phyloP scores from a whole-genome alignment of 2,888 invertebrate species.

The Altica lythri region DNA sequence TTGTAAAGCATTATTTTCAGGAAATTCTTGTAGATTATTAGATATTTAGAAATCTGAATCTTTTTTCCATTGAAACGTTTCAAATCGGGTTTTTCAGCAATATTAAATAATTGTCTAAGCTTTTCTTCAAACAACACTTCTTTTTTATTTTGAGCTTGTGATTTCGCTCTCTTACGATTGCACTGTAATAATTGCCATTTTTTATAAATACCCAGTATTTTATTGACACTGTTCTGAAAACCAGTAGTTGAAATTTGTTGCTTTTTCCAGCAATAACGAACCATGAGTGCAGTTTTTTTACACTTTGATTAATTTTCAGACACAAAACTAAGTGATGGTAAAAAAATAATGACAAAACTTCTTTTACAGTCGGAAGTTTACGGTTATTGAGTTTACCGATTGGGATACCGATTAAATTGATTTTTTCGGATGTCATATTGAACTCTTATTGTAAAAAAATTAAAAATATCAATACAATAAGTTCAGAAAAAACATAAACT shows the following conservation, averaged over 20 bases:
- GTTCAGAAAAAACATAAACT: not conserved
- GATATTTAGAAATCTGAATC: conserved; percentile 1
- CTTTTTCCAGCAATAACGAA: conserved; percentile 1
- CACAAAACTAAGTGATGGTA: not conserved
- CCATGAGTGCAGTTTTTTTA: conserved; percentile 2
- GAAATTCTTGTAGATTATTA: not conserved
- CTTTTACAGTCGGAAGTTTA: conserved; percentile 2
- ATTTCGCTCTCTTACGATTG: conserved; percentile 5
- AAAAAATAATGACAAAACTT: conserved; percentile 6
- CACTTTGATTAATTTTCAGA: conserved; percentile 2
- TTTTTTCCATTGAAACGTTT: conserved; percentile 4
- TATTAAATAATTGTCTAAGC: conserved; percentile 3
- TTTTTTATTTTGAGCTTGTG: conserved; percentile 5
- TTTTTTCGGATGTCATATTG: conserved; percentile 2
- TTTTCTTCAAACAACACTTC: conserved; percentile 5
- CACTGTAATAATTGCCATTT: conserved; percentile 6
- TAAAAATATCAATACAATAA: not conserved
- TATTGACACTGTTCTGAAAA: conserved; percentile 3
- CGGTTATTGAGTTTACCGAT: conserved; percentile 3
- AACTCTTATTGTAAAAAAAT: not conserved
- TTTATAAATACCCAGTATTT: conserved; percentile 3
- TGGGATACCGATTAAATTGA: conserved; percentile 2
- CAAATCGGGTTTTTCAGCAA: conserved; percentile 2
- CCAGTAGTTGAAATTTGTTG: conserved; percentile 3
- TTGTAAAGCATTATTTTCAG: conserved; percentile 2